A percentile compares a stretch with the other conserved stretches of the same genome.
Conservation (phyloP, 1,140 invertebrate genomes). For the Heliconius eleuchia region DNA sequence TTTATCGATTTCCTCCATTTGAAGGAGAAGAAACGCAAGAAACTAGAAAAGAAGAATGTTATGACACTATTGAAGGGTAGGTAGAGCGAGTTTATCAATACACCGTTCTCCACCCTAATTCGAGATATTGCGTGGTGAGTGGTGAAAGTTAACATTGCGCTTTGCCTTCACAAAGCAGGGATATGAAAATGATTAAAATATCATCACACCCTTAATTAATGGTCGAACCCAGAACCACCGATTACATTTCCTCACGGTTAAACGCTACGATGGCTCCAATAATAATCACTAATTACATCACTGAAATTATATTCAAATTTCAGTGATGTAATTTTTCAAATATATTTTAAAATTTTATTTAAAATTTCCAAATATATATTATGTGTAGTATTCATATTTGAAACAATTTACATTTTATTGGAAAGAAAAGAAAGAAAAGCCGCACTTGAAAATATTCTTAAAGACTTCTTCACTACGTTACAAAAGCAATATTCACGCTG, state of each 20-base stretch:
- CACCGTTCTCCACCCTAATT: too few relatives aligned
- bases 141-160: too few relatives aligned
- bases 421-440: constrained; percentile 13
- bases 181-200: too few relatives aligned
- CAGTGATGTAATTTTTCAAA: too few relatives aligned
- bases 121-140: too few relatives aligned
- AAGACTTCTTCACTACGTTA: constrained; percentile 36
- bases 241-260: neutral
- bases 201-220: neutral
- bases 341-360: too few relatives aligned
- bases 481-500: constrained; percentile 32
- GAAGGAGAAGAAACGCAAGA: too few relatives aligned
- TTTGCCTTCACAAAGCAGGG: too few relatives aligned
- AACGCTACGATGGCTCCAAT: neutral
- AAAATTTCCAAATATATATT: neutral
- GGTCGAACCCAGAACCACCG: neutral
- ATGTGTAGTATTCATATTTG: neutral
- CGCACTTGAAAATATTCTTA: constrained; percentile 22
- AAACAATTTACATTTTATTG: constrained; percentile 17
- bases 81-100: too few relatives aligned
- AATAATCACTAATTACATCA: neutral
- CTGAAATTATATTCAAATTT: neutral
- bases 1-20: too few relatives aligned
- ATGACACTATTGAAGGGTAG: too few relatives aligned
- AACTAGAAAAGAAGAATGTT: too few relatives aligned